phyloP scores from a whole-genome alignment of 2,888 invertebrate genomes.

The Allolobophora icterica region DNA sequence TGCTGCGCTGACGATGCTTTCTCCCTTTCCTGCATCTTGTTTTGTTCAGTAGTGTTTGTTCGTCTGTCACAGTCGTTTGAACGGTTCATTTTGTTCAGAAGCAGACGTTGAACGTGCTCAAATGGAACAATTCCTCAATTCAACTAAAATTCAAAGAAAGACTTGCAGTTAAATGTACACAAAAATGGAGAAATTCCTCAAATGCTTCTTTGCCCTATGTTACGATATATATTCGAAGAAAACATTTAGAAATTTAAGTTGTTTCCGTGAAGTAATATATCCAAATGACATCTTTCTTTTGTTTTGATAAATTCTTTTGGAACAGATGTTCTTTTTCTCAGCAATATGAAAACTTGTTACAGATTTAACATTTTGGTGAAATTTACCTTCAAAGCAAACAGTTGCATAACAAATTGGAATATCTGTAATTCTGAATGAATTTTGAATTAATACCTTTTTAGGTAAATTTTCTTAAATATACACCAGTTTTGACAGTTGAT shows the following conservation, averaged over 20 bases:
- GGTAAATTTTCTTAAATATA: neutral
- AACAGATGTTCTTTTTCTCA: neutral
- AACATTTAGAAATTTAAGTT: too few species aligned
- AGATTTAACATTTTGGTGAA: neutral
- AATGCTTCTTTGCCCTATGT: too few species aligned
- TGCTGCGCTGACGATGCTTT: neutral
- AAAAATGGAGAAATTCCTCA: too few species aligned
- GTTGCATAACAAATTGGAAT: neutral
- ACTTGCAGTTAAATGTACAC: too few species aligned
- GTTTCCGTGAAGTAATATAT: neutral
- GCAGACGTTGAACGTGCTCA: neutral
- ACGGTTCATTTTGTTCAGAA: neutral
- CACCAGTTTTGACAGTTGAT: too few species aligned
- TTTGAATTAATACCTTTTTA: neutral
- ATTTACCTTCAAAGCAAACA: neutral
- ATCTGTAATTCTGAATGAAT: neutral
- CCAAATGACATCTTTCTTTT: neutral
- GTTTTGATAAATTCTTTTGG: neutral
- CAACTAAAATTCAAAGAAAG: neutral
- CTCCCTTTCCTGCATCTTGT: constrained; percentile 17
- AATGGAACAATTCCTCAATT: neutral
- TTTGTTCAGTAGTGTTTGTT: neutral
- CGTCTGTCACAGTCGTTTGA: too few species aligned
- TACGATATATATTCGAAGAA: too few species aligned
- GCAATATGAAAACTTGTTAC: neutral